Conservation (phyloP, 2,113 vertebrate genomes). For the Eclectus roratus region DNA sequence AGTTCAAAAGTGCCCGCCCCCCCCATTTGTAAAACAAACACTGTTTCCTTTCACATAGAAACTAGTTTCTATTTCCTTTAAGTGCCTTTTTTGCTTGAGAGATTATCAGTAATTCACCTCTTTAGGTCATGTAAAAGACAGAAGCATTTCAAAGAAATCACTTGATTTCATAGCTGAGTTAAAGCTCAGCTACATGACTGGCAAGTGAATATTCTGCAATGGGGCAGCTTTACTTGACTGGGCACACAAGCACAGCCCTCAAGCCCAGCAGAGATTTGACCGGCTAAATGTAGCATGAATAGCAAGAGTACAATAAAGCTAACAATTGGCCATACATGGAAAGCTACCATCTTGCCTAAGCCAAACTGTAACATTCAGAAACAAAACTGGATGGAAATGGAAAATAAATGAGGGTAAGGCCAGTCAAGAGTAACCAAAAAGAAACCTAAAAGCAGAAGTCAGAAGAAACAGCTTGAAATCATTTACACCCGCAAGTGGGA, state of each 20-base stretch:
- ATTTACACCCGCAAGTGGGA: background rate
- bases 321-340: background rate
- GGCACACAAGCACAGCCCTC: background rate
- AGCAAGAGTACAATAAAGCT: background rate
- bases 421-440: background rate
- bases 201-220: background rate
- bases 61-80: conserved; percentile 54
- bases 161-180: background rate
- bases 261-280: background rate
- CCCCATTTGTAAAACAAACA: background rate
- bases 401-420: background rate
- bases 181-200: rapidly evolving
- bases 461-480: background rate
- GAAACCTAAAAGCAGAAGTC: background rate
- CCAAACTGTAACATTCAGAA: background rate
- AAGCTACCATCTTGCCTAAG: background rate
- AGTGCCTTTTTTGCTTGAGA: background rate
- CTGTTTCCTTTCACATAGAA: conserved; percentile 30
- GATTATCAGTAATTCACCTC: conserved; percentile 6
- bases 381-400: background rate
- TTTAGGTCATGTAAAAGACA: background rate
- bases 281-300: background rate
- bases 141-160: conserved; percentile 30
- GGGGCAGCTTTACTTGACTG: background rate
- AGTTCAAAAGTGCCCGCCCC: rapidly evolving